Evolutionary conservation across 2,888 invertebrate species (phyloP).

Genomic region (Eucriotettix oculatus): DNA sequence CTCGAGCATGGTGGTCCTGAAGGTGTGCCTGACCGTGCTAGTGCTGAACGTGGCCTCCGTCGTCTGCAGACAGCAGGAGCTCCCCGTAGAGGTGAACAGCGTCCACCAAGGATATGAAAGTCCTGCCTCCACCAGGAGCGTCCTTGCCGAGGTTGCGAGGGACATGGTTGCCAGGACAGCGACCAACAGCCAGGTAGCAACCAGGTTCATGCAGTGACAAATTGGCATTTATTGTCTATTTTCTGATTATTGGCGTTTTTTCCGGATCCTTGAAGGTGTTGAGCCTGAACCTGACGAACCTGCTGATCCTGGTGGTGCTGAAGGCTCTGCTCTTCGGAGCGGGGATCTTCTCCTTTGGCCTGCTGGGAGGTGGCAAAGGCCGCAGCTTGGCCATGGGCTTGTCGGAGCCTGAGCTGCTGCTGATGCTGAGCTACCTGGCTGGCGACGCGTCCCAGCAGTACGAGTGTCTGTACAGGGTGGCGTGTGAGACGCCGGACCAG

Average conservation of each 20-base stretch:
- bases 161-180: slow-evolving; percentile 51
- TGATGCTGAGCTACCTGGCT: slow-evolving; percentile 51
- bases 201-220: too few species aligned
- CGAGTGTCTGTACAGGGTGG: slow-evolving; percentile 56
- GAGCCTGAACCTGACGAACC: slow-evolving; percentile 66
- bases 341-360: slow-evolving; percentile 34
- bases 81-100: too few species aligned
- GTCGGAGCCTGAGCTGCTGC: slow-evolving; percentile 51
- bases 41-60: too few species aligned
- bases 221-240: too few species aligned
- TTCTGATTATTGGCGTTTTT: too few species aligned
- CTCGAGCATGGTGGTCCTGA: too few species aligned
- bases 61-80: too few species aligned
- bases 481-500: slow-evolving; percentile 55
- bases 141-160: slow-evolving; percentile 42
- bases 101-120: too few species aligned
- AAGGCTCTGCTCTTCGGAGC: slow-evolving; percentile 71
- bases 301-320: slow-evolving; percentile 59
- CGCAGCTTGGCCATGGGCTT: slow-evolving; percentile 20
- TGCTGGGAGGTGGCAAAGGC: slow-evolving; percentile 28
- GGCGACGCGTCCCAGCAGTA: slow-evolving; percentile 41
- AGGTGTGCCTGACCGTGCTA: too few species aligned
- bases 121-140: not conserved
- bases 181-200: slow-evolving; percentile 37
- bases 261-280: slow-evolving; percentile 37